These are phyloP conservation scores for Liasis olivaceus DNA, from an alignment of 2,797 vertebrate species.

Conservation along the genomic window DNA sequence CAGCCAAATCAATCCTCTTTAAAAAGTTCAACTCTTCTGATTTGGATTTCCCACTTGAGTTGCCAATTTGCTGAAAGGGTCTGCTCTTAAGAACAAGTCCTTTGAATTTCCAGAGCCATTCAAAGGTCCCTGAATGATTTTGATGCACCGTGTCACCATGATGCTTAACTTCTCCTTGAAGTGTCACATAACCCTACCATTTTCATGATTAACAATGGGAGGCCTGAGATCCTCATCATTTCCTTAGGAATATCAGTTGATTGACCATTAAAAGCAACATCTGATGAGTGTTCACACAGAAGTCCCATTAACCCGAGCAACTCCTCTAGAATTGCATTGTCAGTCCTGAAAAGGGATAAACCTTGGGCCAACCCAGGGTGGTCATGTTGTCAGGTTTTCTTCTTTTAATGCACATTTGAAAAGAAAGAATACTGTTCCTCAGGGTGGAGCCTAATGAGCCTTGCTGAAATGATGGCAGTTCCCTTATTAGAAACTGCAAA, in stretches of 20 bases:
- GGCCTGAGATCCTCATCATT: background rate
- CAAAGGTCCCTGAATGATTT: background rate
- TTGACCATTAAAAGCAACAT: background rate
- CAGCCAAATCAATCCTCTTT: background rate
- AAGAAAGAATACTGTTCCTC: conserved; percentile 1
- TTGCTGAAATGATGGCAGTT: background rate
- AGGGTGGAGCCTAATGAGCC: conserved; percentile 21
- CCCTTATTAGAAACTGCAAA: background rate
- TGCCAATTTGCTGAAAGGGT: background rate
- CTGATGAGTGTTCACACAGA: background rate
- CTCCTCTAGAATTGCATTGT: background rate
- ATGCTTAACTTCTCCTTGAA: background rate
- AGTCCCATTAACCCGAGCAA: background rate
- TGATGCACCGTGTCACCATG: background rate
- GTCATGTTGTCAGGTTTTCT: background rate
- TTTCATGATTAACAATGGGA: background rate
- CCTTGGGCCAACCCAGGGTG: background rate
- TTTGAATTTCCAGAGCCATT: background rate
- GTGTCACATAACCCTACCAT: background rate
- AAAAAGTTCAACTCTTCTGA: background rate
- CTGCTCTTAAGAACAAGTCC: background rate
- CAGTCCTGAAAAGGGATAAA: background rate
- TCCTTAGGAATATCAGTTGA: too few relatives aligned
- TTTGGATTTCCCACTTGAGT: background rate
- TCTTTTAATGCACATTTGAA: background rate